Evolutionary conservation across 2,113 vertebrate genomes (phyloP).

Genomic region (Tragulus kanchil): DNA sequence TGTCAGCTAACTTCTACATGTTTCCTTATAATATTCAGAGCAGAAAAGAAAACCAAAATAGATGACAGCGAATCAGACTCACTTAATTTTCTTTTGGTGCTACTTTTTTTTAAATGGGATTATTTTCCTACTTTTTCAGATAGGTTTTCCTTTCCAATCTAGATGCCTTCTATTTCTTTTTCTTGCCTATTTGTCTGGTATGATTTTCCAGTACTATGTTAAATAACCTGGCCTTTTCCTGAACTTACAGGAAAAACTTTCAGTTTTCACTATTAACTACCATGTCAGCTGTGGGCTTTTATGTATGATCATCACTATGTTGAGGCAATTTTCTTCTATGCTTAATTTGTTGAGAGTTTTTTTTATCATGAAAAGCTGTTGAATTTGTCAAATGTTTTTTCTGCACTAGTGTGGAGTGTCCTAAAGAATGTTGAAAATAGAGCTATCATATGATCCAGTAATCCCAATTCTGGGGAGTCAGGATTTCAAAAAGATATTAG

Average conservation of each 20-base stretch:
- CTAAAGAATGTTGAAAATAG: not conserved
- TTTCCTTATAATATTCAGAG: no score
- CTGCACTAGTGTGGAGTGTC: not conserved
- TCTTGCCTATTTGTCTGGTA: not conserved
- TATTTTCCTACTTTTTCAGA: not conserved
- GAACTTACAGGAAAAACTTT: not conserved
- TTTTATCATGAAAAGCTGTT: not conserved
- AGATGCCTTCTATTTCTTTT: not conserved
- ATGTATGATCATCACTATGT: not conserved
- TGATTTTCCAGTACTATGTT: not conserved
- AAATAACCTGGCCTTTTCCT: not conserved
- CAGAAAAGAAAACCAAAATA: no score
- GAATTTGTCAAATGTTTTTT: not conserved
- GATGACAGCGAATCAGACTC: no score
- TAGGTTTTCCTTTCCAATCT: not conserved
- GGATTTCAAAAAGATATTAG: not conserved
- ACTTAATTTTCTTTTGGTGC: no score
- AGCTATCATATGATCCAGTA: not conserved
- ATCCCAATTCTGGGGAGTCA: not conserved
- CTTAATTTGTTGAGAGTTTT: not conserved
- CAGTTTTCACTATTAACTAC: not conserved
- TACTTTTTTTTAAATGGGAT: not conserved
- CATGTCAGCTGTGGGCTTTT: not conserved
- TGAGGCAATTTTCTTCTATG: not conserved
- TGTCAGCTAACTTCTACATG: no score